Base-by-base conservation (phyloP, 64 coral and sea anemone genomes). In the Anthopleura sola region DNA sequence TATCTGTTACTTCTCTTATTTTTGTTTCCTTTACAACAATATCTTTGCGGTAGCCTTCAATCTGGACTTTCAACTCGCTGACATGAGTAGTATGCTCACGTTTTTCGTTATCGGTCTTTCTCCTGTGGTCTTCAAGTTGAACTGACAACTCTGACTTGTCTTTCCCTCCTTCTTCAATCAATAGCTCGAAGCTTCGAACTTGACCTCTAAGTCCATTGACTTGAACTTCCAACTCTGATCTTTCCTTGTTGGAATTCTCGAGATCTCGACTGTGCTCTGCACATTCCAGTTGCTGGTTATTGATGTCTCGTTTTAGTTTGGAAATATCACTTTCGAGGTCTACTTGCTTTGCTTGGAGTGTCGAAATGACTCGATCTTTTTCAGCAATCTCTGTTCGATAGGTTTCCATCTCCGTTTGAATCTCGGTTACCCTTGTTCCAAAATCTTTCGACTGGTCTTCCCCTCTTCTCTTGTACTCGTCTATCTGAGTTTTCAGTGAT, bases 401-500 rank as follows among this genome's bases (percentile, higher is more conserved):
- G 5, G 78, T 89, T 78, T 97, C 94, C 36, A 97, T 90, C 36
- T 97, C 94, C n/a, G 74, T 87, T 83, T 89, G 85, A 21, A 97
- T 82, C 21, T 90, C 90, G 32, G 79, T 92, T 1, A 97, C 80
- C 15, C 90, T 90, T 31, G 87, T 83, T 14, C 55, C 75, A 82
- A 97, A 92, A 66, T 97, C 94, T 68, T 86, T 88, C 4, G 94
- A 97, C 36, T 97, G 90, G 33, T 81, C 90, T 23, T 97, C 94
- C 13, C 94, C 94, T 86, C 83, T 89, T 39, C 82, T 97, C 51
- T 37, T 92, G 46, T 92, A 86, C 38, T 97, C 94, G n/a, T 89
- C 68, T 38, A 97, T 78, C 87, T 97, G 94, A 21, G 55, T 62
- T 37, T 74, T 97, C 37, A 97, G 46, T 37, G 77, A 86, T 16